Conservation (phyloP, 2,888 invertebrate species). For the Caradrina clavipalpis region DNA sequence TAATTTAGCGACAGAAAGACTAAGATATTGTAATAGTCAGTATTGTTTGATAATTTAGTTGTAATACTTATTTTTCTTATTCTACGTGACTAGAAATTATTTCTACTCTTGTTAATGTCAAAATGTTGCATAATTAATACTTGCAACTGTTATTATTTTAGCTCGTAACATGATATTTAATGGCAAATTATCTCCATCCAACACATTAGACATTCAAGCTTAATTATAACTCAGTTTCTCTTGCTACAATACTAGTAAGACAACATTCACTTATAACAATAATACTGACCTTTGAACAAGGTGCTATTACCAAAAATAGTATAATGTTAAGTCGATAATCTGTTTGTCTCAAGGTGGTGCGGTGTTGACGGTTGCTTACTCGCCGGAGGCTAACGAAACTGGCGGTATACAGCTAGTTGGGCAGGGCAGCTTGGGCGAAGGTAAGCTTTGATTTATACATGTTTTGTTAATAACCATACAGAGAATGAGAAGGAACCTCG, state of each 20-base stretch:
- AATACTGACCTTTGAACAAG: slow-evolving; percentile 4
- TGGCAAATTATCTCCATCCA: slow-evolving; percentile 9
- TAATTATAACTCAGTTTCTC: slow-evolving; percentile 30
- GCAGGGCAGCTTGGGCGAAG: slow-evolving; percentile 87
- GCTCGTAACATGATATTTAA: slow-evolving; percentile 26
- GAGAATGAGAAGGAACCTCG: too few relatives aligned
- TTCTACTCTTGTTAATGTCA: not conserved
- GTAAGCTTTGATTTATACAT: slow-evolving; percentile 65
- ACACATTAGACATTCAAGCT: slow-evolving; percentile 36
- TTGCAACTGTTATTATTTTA: not conserved
- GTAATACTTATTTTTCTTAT: too few relatives aligned
- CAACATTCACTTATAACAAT: slow-evolving; percentile 41
- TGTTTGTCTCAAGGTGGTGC: slow-evolving; percentile 86
- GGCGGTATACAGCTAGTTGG: slow-evolving; percentile 91
- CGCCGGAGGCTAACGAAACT: slow-evolving; percentile 90
- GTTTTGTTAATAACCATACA: not conserved
- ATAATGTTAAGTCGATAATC: not conserved
- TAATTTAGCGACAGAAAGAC: too few relatives aligned
- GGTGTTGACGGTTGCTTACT: slow-evolving; percentile 94
- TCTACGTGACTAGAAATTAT: too few relatives aligned
- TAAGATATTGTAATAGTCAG: too few relatives aligned
- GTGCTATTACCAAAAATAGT: slow-evolving; percentile 16
- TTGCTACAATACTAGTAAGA: not conserved
- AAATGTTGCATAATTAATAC: slow-evolving; percentile 2
- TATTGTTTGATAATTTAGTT: too few relatives aligned